These are phyloP conservation scores for Laticauda colubrina DNA, from an alignment of 2,113 vertebrate species.

Conservation along the genomic window DNA sequence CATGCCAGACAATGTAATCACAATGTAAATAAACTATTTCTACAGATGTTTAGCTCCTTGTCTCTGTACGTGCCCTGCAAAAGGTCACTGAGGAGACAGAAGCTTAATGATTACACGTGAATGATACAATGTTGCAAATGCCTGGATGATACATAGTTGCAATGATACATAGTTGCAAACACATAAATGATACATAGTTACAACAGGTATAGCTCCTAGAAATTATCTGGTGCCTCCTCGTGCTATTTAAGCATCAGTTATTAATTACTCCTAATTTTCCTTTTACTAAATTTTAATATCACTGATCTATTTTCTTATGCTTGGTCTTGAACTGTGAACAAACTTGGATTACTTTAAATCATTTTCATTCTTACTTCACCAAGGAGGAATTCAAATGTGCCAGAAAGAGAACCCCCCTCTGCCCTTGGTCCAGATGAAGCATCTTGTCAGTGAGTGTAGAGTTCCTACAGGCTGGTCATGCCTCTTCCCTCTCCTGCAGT, in stretches of 20 bases:
- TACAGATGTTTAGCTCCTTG: too few species aligned
- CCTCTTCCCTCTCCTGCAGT: neutral
- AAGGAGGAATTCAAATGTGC: neutral
- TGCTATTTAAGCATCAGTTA: neutral
- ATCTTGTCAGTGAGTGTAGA: neutral
- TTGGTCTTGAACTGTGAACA: neutral
- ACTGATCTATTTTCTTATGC: neutral
- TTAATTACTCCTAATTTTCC: neutral
- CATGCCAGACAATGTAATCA: too few species aligned
- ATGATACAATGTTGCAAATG: too few species aligned
- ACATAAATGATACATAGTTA: too few species aligned
- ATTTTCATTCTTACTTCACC: neutral
- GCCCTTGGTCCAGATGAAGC: neutral
- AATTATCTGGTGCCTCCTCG: neutral
- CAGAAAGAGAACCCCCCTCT: neutral
- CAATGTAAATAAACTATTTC: too few species aligned
- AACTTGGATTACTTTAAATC: neutral
- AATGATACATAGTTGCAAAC: too few species aligned
- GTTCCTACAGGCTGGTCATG: neutral
- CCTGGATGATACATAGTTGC: too few species aligned
- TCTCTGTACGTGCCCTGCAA: too few species aligned
- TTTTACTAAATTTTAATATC: neutral
- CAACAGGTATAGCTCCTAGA: neutral
- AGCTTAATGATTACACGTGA: too few species aligned
- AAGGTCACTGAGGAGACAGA: too few species aligned